Evolutionary conservation across 1,140 invertebrate species (phyloP).

Genomic region (Phymorhynchus buccinoides): DNA sequence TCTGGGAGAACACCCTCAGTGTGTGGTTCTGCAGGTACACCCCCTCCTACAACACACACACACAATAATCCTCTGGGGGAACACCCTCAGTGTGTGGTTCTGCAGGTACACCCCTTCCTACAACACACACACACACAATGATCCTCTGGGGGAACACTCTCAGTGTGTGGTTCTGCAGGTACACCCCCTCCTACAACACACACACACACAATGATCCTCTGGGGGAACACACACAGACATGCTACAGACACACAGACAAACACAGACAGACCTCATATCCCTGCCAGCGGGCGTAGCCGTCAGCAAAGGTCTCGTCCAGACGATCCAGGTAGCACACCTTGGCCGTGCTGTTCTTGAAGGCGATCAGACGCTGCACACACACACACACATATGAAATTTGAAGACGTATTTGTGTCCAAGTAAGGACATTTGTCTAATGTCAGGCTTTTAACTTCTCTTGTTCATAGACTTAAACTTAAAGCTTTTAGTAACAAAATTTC

Average conservation of each 20-base stretch:
- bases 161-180: background rate
- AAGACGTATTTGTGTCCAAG: too few relatives aligned
- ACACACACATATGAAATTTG: too few relatives aligned
- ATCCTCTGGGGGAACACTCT: too few relatives aligned
- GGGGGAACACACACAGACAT: background rate
- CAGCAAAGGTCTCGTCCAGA: slow-evolving; percentile 43
- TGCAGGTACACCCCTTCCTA: too few relatives aligned
- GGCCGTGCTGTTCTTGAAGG: slow-evolving; percentile 41
- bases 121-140: too few relatives aligned
- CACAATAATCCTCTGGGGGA: background rate
- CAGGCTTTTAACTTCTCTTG: too few relatives aligned
- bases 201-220: background rate
- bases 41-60: background rate
- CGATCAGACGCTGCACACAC: slow-evolving; percentile 40
- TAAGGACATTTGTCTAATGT: too few relatives aligned
- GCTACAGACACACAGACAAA: background rate
- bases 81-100: background rate
- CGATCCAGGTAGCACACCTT: slow-evolving; percentile 47
- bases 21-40: background rate
- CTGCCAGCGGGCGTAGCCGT: slow-evolving; percentile 41
- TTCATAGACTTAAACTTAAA: too few relatives aligned
- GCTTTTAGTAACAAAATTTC: too few relatives aligned
- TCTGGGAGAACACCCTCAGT: too few relatives aligned
- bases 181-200: background rate
- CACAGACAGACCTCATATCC: slow-evolving; percentile 38